These are phyloP conservation scores for Apamea anceps DNA, from an alignment of 2,888 invertebrate species.

Conservation along the genomic window DNA sequence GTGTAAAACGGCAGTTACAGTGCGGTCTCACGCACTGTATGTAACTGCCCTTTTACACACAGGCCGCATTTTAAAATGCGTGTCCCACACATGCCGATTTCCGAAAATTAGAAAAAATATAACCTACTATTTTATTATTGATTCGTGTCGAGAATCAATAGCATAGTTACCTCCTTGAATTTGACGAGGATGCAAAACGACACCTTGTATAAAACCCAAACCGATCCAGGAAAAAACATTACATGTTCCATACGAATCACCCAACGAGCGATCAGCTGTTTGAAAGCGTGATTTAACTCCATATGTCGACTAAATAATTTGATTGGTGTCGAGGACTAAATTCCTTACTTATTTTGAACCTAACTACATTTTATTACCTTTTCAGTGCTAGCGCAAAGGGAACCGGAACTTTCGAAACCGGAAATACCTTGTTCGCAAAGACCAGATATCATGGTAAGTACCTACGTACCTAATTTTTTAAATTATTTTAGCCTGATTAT, in stretches of 20 bases:
- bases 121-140: too few species aligned
- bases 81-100: too few species aligned
- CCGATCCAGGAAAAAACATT: background rate
- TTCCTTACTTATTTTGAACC: background rate
- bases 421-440: fast-evolving
- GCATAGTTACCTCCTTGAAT: too few species aligned
- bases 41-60: too few species aligned
- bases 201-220: background rate
- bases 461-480: background rate
- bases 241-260: background rate
- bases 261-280: background rate
- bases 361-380: conserved; percentile 9
- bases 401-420: fast-evolving
- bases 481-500: background rate
- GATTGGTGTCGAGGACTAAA: background rate
- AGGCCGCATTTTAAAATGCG: too few species aligned
- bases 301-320: background rate
- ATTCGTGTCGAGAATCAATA: too few species aligned
- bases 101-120: too few species aligned
- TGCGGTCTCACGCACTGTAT: too few species aligned
- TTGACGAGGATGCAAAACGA: too few species aligned
- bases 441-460: background rate
- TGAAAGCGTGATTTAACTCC: background rate
- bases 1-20: too few species aligned
- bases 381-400: conserved; percentile 4